phyloP scores from a whole-genome alignment of 2,888 invertebrate genomes.

The Hecatera dysodea region DNA sequence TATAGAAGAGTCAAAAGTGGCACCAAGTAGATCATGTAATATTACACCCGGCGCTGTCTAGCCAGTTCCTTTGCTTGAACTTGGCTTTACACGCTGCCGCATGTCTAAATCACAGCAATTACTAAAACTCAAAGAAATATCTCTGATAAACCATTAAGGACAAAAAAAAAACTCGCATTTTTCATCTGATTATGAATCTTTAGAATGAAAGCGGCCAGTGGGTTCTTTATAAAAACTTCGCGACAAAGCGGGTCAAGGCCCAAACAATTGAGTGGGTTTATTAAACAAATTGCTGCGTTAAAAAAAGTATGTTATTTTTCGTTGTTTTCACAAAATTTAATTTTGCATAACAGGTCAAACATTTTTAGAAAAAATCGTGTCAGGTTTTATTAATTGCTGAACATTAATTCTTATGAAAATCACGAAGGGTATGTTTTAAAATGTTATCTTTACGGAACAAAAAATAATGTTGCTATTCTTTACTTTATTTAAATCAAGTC shows the following conservation, averaged over 20 bases:
- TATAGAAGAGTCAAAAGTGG: no score
- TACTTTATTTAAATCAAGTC: background rate
- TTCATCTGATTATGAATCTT: slow-evolving; percentile 50
- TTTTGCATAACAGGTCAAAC: slow-evolving; percentile 43
- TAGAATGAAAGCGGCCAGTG: slow-evolving; percentile 28
- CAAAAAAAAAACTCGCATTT: slow-evolving; percentile 29
- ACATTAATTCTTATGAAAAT: slow-evolving; percentile 42
- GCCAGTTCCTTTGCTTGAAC: no score
- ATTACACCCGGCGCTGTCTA: no score
- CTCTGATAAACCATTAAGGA: slow-evolving; percentile 24
- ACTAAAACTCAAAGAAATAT: slow-evolving; percentile 25
- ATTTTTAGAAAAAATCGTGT: slow-evolving; percentile 28
- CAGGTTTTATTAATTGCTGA: slow-evolving; percentile 36
- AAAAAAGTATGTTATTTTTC: slow-evolving; percentile 45
- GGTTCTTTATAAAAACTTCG: slow-evolving; percentile 49
- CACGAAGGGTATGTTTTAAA: slow-evolving; percentile 14
- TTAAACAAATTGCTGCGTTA: slow-evolving; percentile 58
- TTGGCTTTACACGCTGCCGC: no score
- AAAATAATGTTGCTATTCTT: background rate
- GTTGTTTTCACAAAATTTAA: slow-evolving; percentile 34
- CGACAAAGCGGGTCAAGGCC: slow-evolving; percentile 54
- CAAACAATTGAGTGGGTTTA: slow-evolving; percentile 50
- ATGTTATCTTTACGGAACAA: slow-evolving; percentile 10
- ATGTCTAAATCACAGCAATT: slow-evolving; percentile 26
- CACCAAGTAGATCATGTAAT: no score